Evolutionary conservation across 2,888 invertebrate species (phyloP).

Genomic region (Lydus trimaculatus): DNA sequence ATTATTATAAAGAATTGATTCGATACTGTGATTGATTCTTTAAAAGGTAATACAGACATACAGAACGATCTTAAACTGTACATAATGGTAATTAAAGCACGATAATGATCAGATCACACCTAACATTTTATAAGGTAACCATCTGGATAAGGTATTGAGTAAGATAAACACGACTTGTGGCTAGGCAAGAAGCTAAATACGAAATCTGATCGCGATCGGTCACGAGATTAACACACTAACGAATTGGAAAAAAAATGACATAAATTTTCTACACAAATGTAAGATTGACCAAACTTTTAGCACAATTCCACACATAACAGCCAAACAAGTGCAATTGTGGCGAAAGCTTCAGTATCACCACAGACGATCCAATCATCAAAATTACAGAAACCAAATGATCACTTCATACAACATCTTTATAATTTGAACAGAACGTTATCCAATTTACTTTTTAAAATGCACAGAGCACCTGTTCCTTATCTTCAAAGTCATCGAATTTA

Average conservation of each 20-base stretch:
- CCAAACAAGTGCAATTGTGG: too few relatives aligned
- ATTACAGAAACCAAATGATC: too few relatives aligned
- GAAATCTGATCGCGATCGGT: neutral
- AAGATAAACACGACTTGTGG: neutral
- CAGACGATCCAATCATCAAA: too few relatives aligned
- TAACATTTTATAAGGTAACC: slow-evolving; percentile 13
- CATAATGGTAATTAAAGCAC: slow-evolving; percentile 16
- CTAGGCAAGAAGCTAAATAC: neutral
- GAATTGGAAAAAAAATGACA: neutral
- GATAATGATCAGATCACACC: slow-evolving; percentile 15
- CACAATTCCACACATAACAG: too few relatives aligned
- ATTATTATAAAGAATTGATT: neutral
- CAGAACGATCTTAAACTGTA: neutral
- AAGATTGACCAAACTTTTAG: too few relatives aligned
- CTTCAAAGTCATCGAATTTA: too few relatives aligned
- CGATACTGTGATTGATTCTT: neutral
- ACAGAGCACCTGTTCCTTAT: neutral
- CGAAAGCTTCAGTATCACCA: too few relatives aligned
- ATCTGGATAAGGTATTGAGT: neutral
- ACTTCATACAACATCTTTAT: too few relatives aligned
- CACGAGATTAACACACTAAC: neutral
- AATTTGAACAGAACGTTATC: too few relatives aligned
- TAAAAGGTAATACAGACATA: neutral
- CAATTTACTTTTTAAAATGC: neutral
- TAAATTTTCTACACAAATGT: neutral